Percentiles rank a stretch among this genome's conserved stretches.
Conservation (phyloP, 2,888 invertebrate genomes). For the Neoaliturus tenellus region DNA sequence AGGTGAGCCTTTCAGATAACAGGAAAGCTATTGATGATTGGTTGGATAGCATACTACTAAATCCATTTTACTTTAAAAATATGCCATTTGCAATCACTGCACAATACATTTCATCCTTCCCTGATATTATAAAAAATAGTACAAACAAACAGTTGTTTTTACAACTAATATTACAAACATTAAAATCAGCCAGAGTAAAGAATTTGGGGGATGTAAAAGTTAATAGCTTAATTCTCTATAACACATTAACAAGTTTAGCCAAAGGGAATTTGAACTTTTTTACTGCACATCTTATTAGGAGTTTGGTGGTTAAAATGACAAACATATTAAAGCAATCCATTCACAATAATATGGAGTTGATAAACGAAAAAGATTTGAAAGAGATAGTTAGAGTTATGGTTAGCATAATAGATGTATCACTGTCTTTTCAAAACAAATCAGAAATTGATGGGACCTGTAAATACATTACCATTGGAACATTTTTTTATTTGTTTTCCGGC, state of each 20-base stretch:
- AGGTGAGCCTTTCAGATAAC: background rate
- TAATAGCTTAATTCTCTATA: background rate
- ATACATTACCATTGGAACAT: background rate
- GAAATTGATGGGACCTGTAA: background rate
- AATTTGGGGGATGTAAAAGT: background rate
- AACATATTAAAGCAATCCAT: background rate
- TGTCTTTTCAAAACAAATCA: background rate
- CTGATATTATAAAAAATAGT: background rate
- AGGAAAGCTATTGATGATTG: background rate
- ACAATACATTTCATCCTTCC: background rate
- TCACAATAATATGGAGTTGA: background rate
- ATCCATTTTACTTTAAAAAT: background rate
- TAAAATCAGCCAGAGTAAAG: background rate
- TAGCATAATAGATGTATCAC: background rate
- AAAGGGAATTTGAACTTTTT: background rate
- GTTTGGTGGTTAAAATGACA: background rate
- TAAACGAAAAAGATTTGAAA: background rate
- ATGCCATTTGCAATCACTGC: background rate
- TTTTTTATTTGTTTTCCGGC: background rate
- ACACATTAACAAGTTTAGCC: background rate
- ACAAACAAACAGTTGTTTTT: background rate
- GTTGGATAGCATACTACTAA: background rate
- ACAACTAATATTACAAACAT: background rate
- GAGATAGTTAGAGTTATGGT: background rate
- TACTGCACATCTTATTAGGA: background rate